Conservation (phyloP, 2,888 invertebrate genomes). For the Catocala nupta region DNA sequence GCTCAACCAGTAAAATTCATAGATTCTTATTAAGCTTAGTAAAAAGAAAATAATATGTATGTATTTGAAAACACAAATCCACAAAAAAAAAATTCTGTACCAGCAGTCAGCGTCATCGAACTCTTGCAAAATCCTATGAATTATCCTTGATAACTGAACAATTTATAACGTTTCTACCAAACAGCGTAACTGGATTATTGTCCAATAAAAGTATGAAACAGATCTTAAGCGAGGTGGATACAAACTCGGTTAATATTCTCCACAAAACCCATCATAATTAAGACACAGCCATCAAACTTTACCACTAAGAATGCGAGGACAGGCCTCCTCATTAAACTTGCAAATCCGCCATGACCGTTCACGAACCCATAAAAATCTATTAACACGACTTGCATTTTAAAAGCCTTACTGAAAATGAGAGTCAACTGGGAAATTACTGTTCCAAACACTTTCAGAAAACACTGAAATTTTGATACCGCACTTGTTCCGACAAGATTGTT, state of each 20-base stretch:
- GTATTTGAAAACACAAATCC: too few relatives aligned
- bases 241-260: conserved; percentile 1
- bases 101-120: too few relatives aligned
- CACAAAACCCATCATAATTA: background rate
- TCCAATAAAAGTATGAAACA: too few relatives aligned
- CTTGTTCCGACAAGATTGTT: conserved; percentile 14
- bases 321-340: conserved; percentile 17
- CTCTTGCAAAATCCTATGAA: too few relatives aligned
- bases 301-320: background rate
- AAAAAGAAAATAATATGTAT: too few relatives aligned
- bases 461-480: conserved; percentile 52
- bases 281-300: conserved; percentile 17
- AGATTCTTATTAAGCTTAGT: too few relatives aligned
- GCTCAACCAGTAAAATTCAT: too few relatives aligned
- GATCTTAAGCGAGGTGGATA: background rate
- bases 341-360: conserved; percentile 22
- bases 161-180: too few relatives aligned
- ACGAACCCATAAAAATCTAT: conserved; percentile 28
- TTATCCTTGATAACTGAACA: too few relatives aligned
- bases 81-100: too few relatives aligned
- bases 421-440: conserved; percentile 53
- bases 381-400: conserved; percentile 30
- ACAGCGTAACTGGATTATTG: too few relatives aligned
- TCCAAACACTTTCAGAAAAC: conserved; percentile 31
- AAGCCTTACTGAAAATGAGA: conserved; percentile 30